Conservation (phyloP, 2,797 vertebrate species). For the Leptatherina wallacei region DNA sequence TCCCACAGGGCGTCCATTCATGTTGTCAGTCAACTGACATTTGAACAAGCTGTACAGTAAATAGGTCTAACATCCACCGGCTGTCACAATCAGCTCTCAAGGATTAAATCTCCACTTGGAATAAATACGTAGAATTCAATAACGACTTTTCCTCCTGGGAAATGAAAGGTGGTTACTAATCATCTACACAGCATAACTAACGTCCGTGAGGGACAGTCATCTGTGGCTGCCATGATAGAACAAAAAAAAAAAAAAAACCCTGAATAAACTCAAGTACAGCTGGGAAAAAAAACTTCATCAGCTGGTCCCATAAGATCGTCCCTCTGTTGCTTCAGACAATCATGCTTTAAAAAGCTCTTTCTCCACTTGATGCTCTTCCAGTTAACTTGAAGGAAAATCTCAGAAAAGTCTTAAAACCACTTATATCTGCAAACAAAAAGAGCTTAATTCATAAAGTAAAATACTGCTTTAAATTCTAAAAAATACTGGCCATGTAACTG, state of each 20-base stretch:
- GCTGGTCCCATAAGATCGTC: conserved; percentile 69
- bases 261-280: conserved; percentile 25
- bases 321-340: conserved; percentile 24
- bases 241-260: neutral
- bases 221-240: conserved; percentile 15
- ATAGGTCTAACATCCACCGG: conserved; percentile 48
- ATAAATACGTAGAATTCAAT: conserved; percentile 50
- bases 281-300: conserved; percentile 34
- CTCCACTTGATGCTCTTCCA: conserved; percentile 25
- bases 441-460: conserved; percentile 41
- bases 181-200: conserved; percentile 15
- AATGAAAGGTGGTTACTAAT: conserved; percentile 39
- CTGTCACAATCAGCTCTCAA: conserved; percentile 43
- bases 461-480: conserved; percentile 41
- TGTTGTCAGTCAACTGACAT: conserved; percentile 32
- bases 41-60: conserved; percentile 37
- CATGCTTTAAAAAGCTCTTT: conserved; percentile 22
- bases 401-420: conserved; percentile 47
- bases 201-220: conserved; percentile 25
- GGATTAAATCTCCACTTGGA: conserved; percentile 25
- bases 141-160: conserved; percentile 39
- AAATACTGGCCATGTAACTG: conserved; percentile 37
- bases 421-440: conserved; percentile 35
- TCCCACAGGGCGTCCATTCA: conserved; percentile 27
- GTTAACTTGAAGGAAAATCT: conserved; percentile 26